phyloP scores from a whole-genome alignment of 2,888 invertebrate genomes.

The Zelleria hepariella region DNA sequence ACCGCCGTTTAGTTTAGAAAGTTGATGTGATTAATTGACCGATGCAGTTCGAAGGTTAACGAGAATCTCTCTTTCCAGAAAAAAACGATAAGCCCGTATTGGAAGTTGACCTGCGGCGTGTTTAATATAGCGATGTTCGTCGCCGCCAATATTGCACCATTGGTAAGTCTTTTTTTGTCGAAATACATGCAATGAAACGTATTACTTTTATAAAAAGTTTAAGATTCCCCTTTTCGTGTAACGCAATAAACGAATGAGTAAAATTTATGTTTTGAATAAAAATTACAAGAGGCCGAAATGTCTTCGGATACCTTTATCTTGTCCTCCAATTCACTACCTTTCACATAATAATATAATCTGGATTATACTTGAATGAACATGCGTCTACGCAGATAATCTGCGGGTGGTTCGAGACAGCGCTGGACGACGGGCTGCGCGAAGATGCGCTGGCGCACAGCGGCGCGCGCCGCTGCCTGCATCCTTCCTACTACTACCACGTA shows the following conservation, averaged over 20 bases:
- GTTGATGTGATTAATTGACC: not conserved
- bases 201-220: no score
- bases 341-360: no score
- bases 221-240: no score
- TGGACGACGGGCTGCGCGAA: conserved; percentile 35
- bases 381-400: conserved; percentile 39
- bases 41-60: not conserved
- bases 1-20: not conserved
- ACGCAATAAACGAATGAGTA: no score
- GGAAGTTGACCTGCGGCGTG: conserved; percentile 48
- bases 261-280: no score
- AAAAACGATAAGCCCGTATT: conserved; percentile 44
- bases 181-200: not conserved
- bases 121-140: conserved; percentile 53
- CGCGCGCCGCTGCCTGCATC: conserved; percentile 47
- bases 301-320: no score
- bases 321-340: no score
- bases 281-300: no score
- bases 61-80: conserved; percentile 32
- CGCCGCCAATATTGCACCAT: conserved; percentile 43
- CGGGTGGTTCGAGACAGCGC: conserved; percentile 41
- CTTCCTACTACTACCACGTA: conserved; percentile 63
- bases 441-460: conserved; percentile 37
- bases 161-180: no score
- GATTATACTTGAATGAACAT: not conserved